Evolutionary conservation across 2,797 vertebrate genomes (phyloP).

Genomic region (Capromys pilorides): DNA sequence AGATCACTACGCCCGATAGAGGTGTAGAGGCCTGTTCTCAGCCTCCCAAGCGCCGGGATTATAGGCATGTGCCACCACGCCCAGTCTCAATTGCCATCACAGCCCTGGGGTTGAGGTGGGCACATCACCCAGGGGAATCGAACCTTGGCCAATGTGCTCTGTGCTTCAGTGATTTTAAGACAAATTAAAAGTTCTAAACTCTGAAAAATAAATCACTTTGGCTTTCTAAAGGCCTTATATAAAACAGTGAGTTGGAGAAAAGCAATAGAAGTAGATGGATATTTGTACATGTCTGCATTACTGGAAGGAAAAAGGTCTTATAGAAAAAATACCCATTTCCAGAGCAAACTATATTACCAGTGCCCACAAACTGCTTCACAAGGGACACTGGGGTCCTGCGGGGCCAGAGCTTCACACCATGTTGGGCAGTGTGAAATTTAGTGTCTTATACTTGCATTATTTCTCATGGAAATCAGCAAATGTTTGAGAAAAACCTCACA

Average conservation of each 20-base stretch:
- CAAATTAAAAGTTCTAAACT: neutral
- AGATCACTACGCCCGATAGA: too few species aligned
- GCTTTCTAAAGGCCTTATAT: neutral
- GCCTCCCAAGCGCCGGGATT: too few species aligned
- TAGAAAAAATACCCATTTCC: neutral
- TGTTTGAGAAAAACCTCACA: neutral
- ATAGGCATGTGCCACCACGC: too few species aligned
- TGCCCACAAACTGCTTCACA: neutral
- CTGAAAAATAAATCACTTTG: neutral
- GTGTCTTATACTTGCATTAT: neutral
- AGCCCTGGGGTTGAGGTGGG: too few species aligned
- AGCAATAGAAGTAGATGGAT: neutral
- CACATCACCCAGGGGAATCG: too few species aligned
- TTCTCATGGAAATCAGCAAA: neutral
- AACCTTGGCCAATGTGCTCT: too few species aligned
- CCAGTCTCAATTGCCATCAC: too few species aligned
- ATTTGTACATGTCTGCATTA: neutral
- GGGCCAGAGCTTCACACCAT: rapidly evolving
- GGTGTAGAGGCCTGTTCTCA: too few species aligned
- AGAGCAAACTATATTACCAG: neutral
- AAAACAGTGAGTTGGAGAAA: slow-evolving; percentile 18
- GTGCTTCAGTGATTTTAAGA: neutral
- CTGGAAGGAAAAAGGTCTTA: neutral
- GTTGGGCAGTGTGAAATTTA: neutral
- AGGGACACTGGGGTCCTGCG: too few species aligned